Conservation (phyloP, 2,888 invertebrate genomes). For the Odontocerum albicorne region DNA sequence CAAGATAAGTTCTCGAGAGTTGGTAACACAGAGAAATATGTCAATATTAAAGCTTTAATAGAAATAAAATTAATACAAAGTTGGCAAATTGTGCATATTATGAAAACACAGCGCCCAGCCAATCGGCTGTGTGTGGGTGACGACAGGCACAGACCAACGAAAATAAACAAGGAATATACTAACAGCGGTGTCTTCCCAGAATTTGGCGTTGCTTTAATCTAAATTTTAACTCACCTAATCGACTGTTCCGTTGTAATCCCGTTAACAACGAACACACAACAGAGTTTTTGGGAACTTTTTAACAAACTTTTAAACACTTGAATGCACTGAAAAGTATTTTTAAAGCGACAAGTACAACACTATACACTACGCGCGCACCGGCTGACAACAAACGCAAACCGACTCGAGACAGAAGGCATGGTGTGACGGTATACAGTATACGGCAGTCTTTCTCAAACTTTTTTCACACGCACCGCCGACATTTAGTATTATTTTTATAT, state of each 20-base stretch:
- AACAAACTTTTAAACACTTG: slow-evolving; percentile 24
- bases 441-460: too few relatives aligned
- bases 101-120: slow-evolving; percentile 14
- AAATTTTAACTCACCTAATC: slow-evolving; percentile 17
- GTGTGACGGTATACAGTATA: too few relatives aligned
- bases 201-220: slow-evolving; percentile 8
- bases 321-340: slow-evolving; percentile 21
- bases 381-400: slow-evolving; percentile 27
- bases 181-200: slow-evolving; percentile 17
- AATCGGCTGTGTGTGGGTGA: slow-evolving; percentile 33
- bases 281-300: slow-evolving; percentile 19
- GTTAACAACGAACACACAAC: slow-evolving; percentile 21
- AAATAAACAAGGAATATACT: slow-evolving; percentile 34
- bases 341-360: slow-evolving; percentile 13
- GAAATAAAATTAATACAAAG: too few relatives aligned
- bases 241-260: slow-evolving; percentile 24
- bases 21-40: too few relatives aligned
- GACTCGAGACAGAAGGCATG: slow-evolving; percentile 26
- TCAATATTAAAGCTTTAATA: too few relatives aligned
- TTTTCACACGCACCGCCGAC: too few relatives aligned
- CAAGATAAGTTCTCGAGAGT: too few relatives aligned
- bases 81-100: slow-evolving; percentile 1
- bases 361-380: slow-evolving; percentile 29
- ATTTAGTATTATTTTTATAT: too few relatives aligned
- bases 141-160: slow-evolving; percentile 31